phyloP scores from a whole-genome alignment of 2,888 invertebrate genomes.

The Oeneis ivallda region DNA sequence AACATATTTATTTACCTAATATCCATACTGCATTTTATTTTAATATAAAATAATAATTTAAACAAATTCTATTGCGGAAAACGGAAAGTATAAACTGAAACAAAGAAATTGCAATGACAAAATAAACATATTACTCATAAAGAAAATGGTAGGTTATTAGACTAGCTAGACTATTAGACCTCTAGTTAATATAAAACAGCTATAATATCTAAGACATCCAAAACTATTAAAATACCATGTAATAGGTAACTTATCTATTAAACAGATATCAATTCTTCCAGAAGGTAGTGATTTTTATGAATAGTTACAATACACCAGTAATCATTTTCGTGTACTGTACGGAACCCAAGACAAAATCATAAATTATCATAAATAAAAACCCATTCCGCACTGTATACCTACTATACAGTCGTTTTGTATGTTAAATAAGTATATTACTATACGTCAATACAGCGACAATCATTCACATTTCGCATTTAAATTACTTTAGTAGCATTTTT shows the following conservation, averaged over 20 bases:
- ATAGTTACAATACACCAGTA: not conserved
- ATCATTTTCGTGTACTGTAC: not conserved
- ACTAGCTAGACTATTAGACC: not conserved
- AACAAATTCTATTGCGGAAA: not conserved
- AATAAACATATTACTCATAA: not conserved
- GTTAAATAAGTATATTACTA: not conserved
- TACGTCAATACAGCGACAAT: conserved; percentile 3
- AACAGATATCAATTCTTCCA: not conserved
- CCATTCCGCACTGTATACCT: conserved; percentile 9
- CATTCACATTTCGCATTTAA: not conserved
- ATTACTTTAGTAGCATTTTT: conserved; percentile 12
- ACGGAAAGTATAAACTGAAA: not conserved
- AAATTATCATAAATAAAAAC: conserved; percentile 5
- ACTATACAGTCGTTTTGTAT: not conserved
- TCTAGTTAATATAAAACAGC: not conserved
- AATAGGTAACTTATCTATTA: not conserved
- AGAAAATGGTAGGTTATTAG: not conserved
- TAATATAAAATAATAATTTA: not conserved
- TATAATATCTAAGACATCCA: too few species aligned
- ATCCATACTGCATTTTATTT: not conserved
- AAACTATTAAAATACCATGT: not conserved
- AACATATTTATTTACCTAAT: not conserved
- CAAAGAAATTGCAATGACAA: not conserved
- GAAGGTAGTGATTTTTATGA: not conserved
- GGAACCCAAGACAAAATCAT: conserved; percentile 2